A percentile compares a stretch with the other conserved stretches of the same genome.
Evolutionary conservation across 2,113 vertebrate species (phyloP).

Genomic region (Neomonachus schauinslandi): DNA sequence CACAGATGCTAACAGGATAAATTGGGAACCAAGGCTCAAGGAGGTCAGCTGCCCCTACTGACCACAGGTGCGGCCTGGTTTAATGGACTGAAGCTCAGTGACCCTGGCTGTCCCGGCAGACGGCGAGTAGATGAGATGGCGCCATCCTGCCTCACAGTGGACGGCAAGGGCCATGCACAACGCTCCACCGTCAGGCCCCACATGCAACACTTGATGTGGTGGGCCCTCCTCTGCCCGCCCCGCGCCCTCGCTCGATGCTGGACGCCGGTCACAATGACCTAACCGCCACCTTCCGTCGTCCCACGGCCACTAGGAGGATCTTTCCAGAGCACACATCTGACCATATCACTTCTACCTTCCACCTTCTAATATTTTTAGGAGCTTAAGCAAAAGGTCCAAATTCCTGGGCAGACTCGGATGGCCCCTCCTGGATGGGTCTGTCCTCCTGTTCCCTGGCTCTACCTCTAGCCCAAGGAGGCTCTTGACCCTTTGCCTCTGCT

Average conservation of each 20-base stretch:
- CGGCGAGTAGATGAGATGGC: neutral
- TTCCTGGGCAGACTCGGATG: neutral
- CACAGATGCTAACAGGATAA: neutral
- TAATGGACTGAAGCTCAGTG: neutral
- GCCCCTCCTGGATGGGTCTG: neutral
- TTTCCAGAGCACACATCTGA: neutral
- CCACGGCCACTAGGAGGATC: neutral
- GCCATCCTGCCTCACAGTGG: neutral
- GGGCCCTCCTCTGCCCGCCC: neutral
- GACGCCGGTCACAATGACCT: neutral
- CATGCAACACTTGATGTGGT: neutral
- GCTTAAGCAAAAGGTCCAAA: neutral
- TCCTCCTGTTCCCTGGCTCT: neutral
- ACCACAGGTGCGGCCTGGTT: neutral
- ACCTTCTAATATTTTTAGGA: neutral
- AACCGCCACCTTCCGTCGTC: neutral
- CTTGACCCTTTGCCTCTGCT: neutral
- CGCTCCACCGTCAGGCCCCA: neutral
- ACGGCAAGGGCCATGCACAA: neutral
- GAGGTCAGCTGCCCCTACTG: neutral
- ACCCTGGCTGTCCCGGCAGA: neutral
- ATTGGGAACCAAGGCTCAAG: neutral
- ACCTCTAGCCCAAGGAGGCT: neutral
- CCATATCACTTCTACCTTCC: neutral
- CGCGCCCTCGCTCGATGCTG: fast-evolving